Evolutionary conservation across 2,113 vertebrate genomes (phyloP), one percentile per base, ranked within the genome.

Genomic region (Syngnathoides biaculeatus): DNA sequence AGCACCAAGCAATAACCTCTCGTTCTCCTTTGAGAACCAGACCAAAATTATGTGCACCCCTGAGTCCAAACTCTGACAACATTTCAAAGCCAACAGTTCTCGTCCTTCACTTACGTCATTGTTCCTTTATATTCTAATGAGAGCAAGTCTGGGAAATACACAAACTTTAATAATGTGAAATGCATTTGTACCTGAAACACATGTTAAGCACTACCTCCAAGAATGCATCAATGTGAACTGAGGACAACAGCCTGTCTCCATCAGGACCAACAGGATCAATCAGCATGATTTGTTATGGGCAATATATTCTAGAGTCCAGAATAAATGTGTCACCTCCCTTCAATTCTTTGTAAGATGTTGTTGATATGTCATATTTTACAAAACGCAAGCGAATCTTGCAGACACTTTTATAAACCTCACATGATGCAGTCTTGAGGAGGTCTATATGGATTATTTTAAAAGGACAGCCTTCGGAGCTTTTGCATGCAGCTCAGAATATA

Each of bases 401-500:
- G 22, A 53, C n/a, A 12, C 12, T 11, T 24, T 53, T 24, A 8
- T 2, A 50, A n/a, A 8, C 52, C 52, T 12, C 1, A 55, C 68
- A 15, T 65, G 56, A 70, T 77, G 73, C 56, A 79, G 30, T 71
- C 9, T 69, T 86, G 85, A 88, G 72, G 12, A 68, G 63, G 89
- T 89, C 87, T 88, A 90, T 86, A 89, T 90, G 88, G 80, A 47
- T 43, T 43, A 52, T 38, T 76, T 66, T 38, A 45, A 60, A 13
- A 13, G 58, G 35, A 58, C 56, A 40, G 20, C 40, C 11, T 64
- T 26, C 17, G 15, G 7, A 35, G 8, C 5, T 4, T n/a, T 35
- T 62, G 35, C n/a, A 24, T 40, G 38, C 38, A 40, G 20, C 24
- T 48, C 22, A 57, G 60, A 64, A 57, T 27, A 56, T 14, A 11